Conservation (phyloP, 2,797 vertebrate species). For the Atherinosoma microstoma region DNA sequence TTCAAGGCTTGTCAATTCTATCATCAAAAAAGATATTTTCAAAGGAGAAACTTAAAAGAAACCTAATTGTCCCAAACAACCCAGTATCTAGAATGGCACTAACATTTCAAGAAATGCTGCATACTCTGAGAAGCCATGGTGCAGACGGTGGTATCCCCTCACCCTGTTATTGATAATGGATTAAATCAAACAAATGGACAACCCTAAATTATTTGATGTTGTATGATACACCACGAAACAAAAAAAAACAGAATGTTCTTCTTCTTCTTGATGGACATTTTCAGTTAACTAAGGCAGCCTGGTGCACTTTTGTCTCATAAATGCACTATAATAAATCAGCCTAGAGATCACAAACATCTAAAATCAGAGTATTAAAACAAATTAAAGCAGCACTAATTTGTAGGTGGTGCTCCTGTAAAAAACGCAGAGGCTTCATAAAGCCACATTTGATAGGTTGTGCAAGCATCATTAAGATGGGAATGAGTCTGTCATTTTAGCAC, state of each 20-base stretch:
- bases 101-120: constrained; percentile 25
- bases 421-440: constrained; percentile 85
- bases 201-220: constrained; percentile 8
- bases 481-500: constrained; percentile 89
- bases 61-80: constrained; percentile 37
- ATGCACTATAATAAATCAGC: constrained; percentile 1
- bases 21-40: constrained; percentile 65
- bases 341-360: constrained; percentile 15
- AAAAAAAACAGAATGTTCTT: neutral
- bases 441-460: constrained; percentile 88
- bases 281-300: neutral
- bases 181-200: constrained; percentile 7
- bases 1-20: constrained; percentile 57
- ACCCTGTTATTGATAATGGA: constrained; percentile 17
- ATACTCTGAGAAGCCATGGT: constrained; percentile 33
- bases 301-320: neutral
- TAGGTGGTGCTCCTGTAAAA: constrained; percentile 85
- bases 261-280: neutral
- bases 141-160: constrained; percentile 13
- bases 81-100: constrained; percentile 1
- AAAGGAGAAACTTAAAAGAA: constrained; percentile 46
- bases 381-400: constrained; percentile 78
- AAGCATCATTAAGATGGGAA: constrained; percentile 91
- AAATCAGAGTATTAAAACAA: constrained; percentile 26
- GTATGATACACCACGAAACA: neutral